Conservation (phyloP, 2,888 invertebrate species). For the Tachina fera region DNA sequence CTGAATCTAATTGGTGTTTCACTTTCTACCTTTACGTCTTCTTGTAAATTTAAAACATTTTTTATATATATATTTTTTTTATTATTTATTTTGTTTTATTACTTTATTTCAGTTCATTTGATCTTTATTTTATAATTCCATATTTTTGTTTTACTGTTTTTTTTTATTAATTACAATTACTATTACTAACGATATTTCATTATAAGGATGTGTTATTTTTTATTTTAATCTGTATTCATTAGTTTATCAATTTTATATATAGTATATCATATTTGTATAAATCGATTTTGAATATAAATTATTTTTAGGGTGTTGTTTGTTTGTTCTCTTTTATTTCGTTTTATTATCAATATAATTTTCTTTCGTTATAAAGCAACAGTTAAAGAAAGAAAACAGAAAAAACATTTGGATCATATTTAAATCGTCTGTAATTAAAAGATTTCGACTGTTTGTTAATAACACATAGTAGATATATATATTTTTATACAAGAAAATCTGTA, state of each 20-base stretch:
- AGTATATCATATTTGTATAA: slow-evolving; percentile 51
- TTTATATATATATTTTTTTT: slow-evolving; percentile 45
- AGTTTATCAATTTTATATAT: slow-evolving; percentile 47
- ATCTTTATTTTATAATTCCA: slow-evolving; percentile 74
- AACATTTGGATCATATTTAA: slow-evolving; percentile 9
- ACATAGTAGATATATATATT: not conserved
- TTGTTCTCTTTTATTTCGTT: slow-evolving; percentile 20
- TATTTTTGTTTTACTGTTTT: slow-evolving; percentile 64
- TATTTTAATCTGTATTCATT: slow-evolving; percentile 43
- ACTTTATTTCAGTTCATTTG: slow-evolving; percentile 74
- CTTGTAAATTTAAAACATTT: slow-evolving; percentile 2
- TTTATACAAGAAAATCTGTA: not conserved
- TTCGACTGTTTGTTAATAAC: slow-evolving; percentile 16
- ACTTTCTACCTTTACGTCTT: not conserved
- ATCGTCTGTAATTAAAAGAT: slow-evolving; percentile 42
- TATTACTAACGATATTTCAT: slow-evolving; percentile 73
- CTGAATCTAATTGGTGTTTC: not conserved
- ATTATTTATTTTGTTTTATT: slow-evolving; percentile 70
- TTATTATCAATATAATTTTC: slow-evolving; percentile 25
- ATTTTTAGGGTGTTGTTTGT: slow-evolving; percentile 35
- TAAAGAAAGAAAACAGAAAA: slow-evolving; percentile 73
- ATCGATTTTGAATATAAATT: slow-evolving; percentile 63
- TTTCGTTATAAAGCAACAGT: slow-evolving; percentile 67
- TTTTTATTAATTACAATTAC: slow-evolving; percentile 73
- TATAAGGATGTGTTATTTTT: slow-evolving; percentile 69